Evolutionary conservation across 2,113 vertebrate genomes (phyloP), one percentile per base, ranked within the genome.

Genomic region (Ochotona curzoniae): DNA sequence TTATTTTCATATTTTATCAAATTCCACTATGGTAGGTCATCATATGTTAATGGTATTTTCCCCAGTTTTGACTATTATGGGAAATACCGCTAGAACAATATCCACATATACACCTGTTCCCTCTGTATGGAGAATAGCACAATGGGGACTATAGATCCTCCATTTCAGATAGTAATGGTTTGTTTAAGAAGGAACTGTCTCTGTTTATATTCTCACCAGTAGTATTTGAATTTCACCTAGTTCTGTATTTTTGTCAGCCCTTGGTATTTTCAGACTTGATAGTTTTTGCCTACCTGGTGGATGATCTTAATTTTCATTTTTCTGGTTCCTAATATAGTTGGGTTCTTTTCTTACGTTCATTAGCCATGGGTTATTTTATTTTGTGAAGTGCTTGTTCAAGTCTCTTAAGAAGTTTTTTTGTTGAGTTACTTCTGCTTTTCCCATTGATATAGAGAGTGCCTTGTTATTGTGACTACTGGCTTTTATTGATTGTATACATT

Each of bases 251-350:
- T 83, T 32, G 28, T 78, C 82, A 71, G 18, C 54, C 14, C 54
- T 57, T 57, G 54, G 4, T 57, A 57, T 57, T 18, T 57, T 57
- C 54, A 57, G 28, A 49, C 14, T 20, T 73, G 38, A 88, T 79
- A 79, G 57, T 21, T 60, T 81, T 82, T 12, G 8, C 49, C 74
- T 76, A 26, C 35, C 28, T 57, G 35, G 44, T 57, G 30, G n/a
- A 23, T 60, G 67, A 81, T 89, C 75, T 80, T 69, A 60, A 85
- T 73, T 79, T 94, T 64, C 15, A 32, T 60, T 28, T 20, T 89
- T 93, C 70, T 71, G 54, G 78, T 83, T 87, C 63, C 15, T 78
- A 49, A 35, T 7, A 79, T 70, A 21, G 4, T 51, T 51, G 51
- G 38, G 21, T 10, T 20, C 28, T 57, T 94, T 79, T 67, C 25